Evolutionary conservation across 2,888 invertebrate genomes (phyloP), one percentile per base, ranked within the genome.

Genomic region (Campoletis raptor): DNA sequence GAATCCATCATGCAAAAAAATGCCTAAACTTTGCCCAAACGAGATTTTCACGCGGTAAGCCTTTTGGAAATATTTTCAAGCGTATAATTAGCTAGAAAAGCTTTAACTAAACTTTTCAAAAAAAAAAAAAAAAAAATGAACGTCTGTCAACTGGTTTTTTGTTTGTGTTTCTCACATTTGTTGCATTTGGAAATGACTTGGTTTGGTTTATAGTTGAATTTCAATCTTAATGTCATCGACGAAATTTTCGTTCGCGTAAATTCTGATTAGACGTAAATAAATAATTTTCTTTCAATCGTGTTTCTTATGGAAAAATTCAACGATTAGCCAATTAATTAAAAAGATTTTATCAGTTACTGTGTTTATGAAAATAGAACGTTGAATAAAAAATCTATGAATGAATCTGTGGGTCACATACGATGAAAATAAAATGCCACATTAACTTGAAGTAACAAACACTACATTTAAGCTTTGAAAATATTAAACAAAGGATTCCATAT

Each of bases 1-100:
- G 48, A 83, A 69, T 57, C 52, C 57, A 70, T 54, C 70, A 70
- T 42, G 21, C 21, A 52, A 74, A 12, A 24, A 24, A 40, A 37
- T 37, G 15, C 18, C 15, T 40, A 67, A 24, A 40, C 69, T 66
- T 67, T 21, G 9, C 21, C 45, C 45, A 42, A 45, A 61, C 45
- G 69, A 76, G 40, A 48, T 81, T 72, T 37, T 15, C 4, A 24
- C 21, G 45, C 21, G 37, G 21, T 12, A 1, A n/a, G 54, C 54
- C 42, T 45, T 37, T 57, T 0, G 8, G 45, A 69, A 30, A 30
- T 15, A 61, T 61, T 30, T 15, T 61, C 15, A 18, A 21, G 21
- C 21, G 42, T 15, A 45, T 45, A 7, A n/a, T 4, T 18, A 18
- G 40, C 40, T 9, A 7, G 8, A 40, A 8, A 6, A 8, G 40